Percentiles rank a stretch among this genome's conserved stretches.
These are phyloP conservation scores for Diacarnus erythraeanus DNA, from an alignment of 37 sponge, comb jelly and placozoan genomes.

Conservation along the genomic window DNA sequence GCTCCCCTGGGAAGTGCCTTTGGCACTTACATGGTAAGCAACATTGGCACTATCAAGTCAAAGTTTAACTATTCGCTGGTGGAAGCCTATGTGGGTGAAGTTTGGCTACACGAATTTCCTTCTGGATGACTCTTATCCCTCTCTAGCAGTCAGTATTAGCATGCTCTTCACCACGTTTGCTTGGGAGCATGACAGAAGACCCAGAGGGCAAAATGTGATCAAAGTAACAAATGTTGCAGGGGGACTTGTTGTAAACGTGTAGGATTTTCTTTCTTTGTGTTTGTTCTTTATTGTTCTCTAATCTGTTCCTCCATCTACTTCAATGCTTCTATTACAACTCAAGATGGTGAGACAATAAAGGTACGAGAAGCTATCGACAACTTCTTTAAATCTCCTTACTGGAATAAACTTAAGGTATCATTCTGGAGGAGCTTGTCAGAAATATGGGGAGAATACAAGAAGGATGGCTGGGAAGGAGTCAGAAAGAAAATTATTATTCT, in stretches of 20 bases:
- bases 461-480: slow-evolving; percentile 63
- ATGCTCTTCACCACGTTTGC: slow-evolving; percentile 37
- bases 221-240: background rate
- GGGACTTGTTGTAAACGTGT: slow-evolving; percentile 33
- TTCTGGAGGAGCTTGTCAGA: slow-evolving; percentile 41
- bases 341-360: slow-evolving; percentile 80
- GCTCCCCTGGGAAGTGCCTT: slow-evolving; percentile 76
- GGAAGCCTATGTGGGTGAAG: slow-evolving; percentile 67
- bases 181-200: slow-evolving; percentile 29
- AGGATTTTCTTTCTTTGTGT: slow-evolving; percentile 7
- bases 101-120: slow-evolving; percentile 32
- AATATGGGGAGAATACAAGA: slow-evolving; percentile 10
- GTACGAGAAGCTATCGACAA: slow-evolving; percentile 73
- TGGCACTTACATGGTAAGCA: slow-evolving; percentile 79
- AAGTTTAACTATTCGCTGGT: slow-evolving; percentile 28
- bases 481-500: slow-evolving; percentile 15
- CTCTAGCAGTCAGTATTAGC: slow-evolving; percentile 15
- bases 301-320: slow-evolving; percentile 50
- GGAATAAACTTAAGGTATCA: slow-evolving; percentile 67
- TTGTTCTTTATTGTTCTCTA: slow-evolving; percentile 24
- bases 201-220: background rate
- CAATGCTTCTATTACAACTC: slow-evolving; percentile 60
- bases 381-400: slow-evolving; percentile 73
- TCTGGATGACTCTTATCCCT: background rate
- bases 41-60: slow-evolving; percentile 54